phyloP scores from a whole-genome alignment of 2,888 invertebrate genomes.

The Rhagium mordax region DNA sequence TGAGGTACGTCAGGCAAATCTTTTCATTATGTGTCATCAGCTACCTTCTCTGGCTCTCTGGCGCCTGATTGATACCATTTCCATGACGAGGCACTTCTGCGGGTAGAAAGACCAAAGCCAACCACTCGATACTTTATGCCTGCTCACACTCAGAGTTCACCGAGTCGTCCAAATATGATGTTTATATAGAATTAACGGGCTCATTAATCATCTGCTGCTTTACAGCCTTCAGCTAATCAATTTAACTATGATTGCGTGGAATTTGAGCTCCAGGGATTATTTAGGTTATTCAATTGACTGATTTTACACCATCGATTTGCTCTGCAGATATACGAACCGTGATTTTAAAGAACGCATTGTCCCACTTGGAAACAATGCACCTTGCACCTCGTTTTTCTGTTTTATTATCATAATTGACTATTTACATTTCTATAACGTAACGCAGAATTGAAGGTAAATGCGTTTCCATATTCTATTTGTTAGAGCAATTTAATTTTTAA shows the following conservation, averaged over 20 bases:
- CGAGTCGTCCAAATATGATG: slow-evolving; percentile 39
- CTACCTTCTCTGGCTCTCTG: slow-evolving; percentile 49
- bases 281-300: slow-evolving; percentile 43
- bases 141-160: slow-evolving; percentile 26
- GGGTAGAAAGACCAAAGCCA: slow-evolving; percentile 25
- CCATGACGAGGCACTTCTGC: slow-evolving; percentile 45
- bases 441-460: not conserved
- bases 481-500: not conserved
- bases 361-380: slow-evolving; percentile 13
- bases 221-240: slow-evolving; percentile 43
- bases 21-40: slow-evolving; percentile 44
- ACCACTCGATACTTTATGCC: slow-evolving; percentile 27
- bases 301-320: slow-evolving; percentile 32
- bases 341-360: slow-evolving; percentile 26
- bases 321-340: slow-evolving; percentile 16
- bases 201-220: slow-evolving; percentile 52
- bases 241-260: slow-evolving; percentile 36
- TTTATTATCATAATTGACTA: not conserved
- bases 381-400: slow-evolving; percentile 19
- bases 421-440: not conserved
- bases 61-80: slow-evolving; percentile 52
- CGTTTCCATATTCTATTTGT: not conserved
- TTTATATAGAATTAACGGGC: slow-evolving; percentile 51
- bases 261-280: slow-evolving; percentile 43
- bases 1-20: slow-evolving; percentile 22